Base-by-base conservation (phyloP, 2,888 invertebrate genomes). In the Mystacides longicornis region DNA sequence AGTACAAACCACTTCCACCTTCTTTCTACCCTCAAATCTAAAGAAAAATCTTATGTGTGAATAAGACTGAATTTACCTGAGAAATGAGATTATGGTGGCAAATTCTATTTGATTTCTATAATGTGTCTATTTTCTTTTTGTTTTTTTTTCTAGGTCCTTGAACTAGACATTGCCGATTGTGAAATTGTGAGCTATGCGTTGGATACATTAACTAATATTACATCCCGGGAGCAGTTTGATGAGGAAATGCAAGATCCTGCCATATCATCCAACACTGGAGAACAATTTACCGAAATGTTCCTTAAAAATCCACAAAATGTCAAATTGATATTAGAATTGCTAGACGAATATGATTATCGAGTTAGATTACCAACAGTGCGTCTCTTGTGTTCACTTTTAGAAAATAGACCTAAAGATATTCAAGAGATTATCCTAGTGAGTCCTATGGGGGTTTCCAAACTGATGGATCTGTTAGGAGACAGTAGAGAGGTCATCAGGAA, bases 261-360 rank as follows among this genome's bases (percentile, higher is more conserved):
- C 33, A 77, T 81, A 1, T 80, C 78, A 47, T 78, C 82, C 56
- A 88, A 89, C 68, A 83, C 93, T 22, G 93, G 94, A 1, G 90
- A 90, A 67, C 93, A 93, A 67, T 98, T 97, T 70, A 95, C 97
- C 0, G 97, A 97, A 74, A 96, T 97, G 81, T 96, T 95, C 69
- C 88, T 95, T 27, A 97, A 97, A 71, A 86, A 87, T 64, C 75
- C 84, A 19, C 90, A 93, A 63, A 93, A 92, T 70, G 86, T 96
- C 9, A 81, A 86, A 48, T 70, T 92, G 21, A 78, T 96, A 0
- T 73, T 98, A 63, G 83, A 87, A 55, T 82, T 93, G 57, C 73
- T 98, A 48, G 96, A 96, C 70, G 97, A 97, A 69, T 96, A 91
- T 71, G 96, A 98, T 69, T 97, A 95, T 68, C 83, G 90, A 68